Base-by-base conservation (phyloP, 2,888 invertebrate genomes). In the Mechanitis mazaeus region DNA sequence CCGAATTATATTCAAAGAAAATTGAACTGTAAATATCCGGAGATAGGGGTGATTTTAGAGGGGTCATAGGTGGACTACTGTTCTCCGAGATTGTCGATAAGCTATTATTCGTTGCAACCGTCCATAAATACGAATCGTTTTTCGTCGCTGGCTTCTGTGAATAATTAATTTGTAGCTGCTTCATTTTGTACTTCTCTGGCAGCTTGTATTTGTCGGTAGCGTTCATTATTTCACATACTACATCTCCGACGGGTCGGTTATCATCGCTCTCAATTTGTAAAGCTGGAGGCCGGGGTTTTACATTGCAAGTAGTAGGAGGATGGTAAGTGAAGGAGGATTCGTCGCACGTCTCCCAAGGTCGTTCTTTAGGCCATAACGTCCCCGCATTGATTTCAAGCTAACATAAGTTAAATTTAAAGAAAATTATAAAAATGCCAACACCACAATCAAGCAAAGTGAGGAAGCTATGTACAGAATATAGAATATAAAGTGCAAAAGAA, bases 361-460 rank as follows among this genome's bases (percentile, higher is more conserved):
- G 78, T 72, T 75, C 74, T 67, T 70, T 74, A 72, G 83, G 80
- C 84, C 85, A 87, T 65, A 87, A 76, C 69, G 80, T 74, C 67
- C 79, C 73, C 69, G 79, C 81, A 68, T 81, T 85, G 45, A 80
- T 81, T 84, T 88, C 89, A 84, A 90, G 87, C 88, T 89, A 84
- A 72, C 81, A 65, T 81, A 75, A 72, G 78, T 79, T 78, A 80
- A 76, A 74, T 77, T 20, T 77, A 69, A 68, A 72, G 72, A 63
- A 69, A 71, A 72, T 71, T 71, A 70, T 58, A 66, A 66, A 55
- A 67, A 62, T 61, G 61, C 60, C 67, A 70, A 65, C 65, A 67
- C 67, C 67, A 65, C 63, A 68, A 65, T 59, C 60, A 56, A 57
- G 28, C 45, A 42, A 38, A 61, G 35, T 35, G 59, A 55, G 65